These are phyloP conservation scores for Semaprochilodus insignis DNA, from an alignment of 2,797 vertebrate species.

Conservation along the genomic window DNA sequence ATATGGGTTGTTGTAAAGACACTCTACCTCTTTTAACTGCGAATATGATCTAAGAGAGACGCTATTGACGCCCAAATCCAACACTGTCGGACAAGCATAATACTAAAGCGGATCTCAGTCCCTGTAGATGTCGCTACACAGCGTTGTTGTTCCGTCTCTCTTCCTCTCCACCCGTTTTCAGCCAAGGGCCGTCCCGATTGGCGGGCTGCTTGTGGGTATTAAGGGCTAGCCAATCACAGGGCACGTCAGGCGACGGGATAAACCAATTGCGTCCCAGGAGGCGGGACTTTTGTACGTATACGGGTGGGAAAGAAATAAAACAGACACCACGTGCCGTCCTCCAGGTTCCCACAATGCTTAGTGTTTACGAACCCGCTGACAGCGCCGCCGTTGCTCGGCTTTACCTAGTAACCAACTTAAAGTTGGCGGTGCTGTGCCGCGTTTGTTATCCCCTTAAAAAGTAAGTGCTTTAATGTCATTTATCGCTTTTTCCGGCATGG, in stretches of 20 bases:
- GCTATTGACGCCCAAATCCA: too few relatives aligned
- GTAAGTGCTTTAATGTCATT: neutral
- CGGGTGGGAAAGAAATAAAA: neutral
- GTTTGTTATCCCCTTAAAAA: slow-evolving; percentile 15
- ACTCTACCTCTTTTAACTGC: too few relatives aligned
- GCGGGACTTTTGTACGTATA: neutral
- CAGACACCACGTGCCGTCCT: slow-evolving; percentile 42
- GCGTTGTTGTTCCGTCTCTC: neutral
- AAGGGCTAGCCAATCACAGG: neutral
- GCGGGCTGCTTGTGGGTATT: neutral
- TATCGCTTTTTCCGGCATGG: too few relatives aligned
- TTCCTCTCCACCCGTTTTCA: neutral
- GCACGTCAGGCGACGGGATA: accelerated
- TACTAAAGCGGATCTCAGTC: neutral
- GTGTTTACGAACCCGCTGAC: slow-evolving; percentile 49
- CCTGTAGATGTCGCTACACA: slow-evolving; percentile 54
- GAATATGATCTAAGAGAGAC: too few relatives aligned
- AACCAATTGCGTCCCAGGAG: neutral
- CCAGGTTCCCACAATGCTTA: slow-evolving; percentile 56
- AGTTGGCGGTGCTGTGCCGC: neutral
- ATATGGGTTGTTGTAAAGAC: too few relatives aligned
- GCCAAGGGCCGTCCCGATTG: neutral
- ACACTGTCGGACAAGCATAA: neutral
- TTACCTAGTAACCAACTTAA: slow-evolving; percentile 37
- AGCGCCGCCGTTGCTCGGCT: slow-evolving; percentile 38